Evolutionary conservation across 2,797 vertebrate species (phyloP).

Genomic region (Todus mexicanus): DNA sequence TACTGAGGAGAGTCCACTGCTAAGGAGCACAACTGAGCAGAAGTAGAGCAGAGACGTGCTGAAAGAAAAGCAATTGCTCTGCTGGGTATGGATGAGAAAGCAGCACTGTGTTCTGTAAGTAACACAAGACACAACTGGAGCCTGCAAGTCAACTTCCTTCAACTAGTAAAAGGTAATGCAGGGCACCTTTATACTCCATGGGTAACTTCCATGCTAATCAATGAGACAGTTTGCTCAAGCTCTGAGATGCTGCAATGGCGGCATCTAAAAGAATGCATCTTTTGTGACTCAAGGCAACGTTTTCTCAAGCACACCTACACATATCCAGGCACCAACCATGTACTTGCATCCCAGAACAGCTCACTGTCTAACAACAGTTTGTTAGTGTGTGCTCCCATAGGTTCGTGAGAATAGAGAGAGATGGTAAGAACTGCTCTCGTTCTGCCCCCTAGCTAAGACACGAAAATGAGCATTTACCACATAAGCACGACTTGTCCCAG

Average conservation of each 20-base stretch:
- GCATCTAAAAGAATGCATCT: background rate
- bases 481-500: background rate
- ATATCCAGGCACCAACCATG: background rate
- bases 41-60: background rate
- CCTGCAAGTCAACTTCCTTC: background rate
- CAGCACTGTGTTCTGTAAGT: background rate
- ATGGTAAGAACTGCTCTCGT: background rate
- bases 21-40: background rate
- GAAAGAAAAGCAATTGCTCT: background rate
- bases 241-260: background rate
- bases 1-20: background rate
- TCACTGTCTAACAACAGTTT: background rate
- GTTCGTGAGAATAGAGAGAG: background rate
- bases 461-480: background rate
- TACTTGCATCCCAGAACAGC: background rate
- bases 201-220: background rate
- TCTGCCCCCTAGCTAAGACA: background rate
- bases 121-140: background rate
- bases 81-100: background rate
- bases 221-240: background rate
- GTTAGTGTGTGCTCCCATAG: background rate
- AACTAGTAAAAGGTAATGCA: background rate
- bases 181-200: background rate
- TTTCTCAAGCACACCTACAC: background rate
- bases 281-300: conserved; percentile 17